A percentile compares a stretch with the other conserved stretches of the same genome.
Conservation (phyloP, 64 coral and sea anemone species). For the Stichodactyla helianthus region DNA sequence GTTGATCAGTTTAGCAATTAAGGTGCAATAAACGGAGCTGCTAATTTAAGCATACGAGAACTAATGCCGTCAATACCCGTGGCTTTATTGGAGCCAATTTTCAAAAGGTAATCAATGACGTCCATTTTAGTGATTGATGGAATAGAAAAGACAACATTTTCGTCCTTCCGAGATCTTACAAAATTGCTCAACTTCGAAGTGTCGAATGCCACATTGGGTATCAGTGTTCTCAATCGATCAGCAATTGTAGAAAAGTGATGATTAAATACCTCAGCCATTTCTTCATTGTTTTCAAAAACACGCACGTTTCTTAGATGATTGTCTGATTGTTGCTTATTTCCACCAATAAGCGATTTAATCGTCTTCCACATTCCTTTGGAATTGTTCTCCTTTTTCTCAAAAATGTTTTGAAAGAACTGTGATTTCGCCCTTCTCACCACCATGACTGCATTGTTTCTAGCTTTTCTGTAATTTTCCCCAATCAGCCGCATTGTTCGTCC, state of each 20-base stretch:
- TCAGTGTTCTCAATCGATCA: constrained; percentile 6
- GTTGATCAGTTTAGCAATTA: constrained; percentile 29
- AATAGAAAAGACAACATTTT: constrained; percentile 16
- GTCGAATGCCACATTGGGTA: neutral
- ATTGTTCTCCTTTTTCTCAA: constrained; percentile 22
- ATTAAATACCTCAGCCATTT: constrained; percentile 33
- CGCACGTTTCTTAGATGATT: neutral
- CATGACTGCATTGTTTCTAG: neutral
- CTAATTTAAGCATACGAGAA: constrained; percentile 37
- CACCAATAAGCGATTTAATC: constrained; percentile 17
- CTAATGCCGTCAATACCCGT: constrained; percentile 40
- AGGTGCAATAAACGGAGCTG: constrained; percentile 38
- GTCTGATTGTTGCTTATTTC: neutral
- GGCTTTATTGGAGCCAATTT: constrained; percentile 40
- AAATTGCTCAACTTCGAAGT: constrained; percentile 17
- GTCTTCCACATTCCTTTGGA: constrained; percentile 34
- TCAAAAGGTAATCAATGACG: constrained; percentile 20
- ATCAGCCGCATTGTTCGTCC: neutral
- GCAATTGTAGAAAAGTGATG: constrained; percentile 36
- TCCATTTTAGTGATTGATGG: constrained; percentile 37
- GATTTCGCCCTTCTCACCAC: neutral
- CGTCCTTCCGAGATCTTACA: neutral
- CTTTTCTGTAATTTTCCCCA: constrained; percentile 15
- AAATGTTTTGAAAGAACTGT: constrained; percentile 15
- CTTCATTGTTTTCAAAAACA: neutral